Evolutionary conservation across 2,797 vertebrate species (phyloP).

Genomic region (Masticophis lateralis): DNA sequence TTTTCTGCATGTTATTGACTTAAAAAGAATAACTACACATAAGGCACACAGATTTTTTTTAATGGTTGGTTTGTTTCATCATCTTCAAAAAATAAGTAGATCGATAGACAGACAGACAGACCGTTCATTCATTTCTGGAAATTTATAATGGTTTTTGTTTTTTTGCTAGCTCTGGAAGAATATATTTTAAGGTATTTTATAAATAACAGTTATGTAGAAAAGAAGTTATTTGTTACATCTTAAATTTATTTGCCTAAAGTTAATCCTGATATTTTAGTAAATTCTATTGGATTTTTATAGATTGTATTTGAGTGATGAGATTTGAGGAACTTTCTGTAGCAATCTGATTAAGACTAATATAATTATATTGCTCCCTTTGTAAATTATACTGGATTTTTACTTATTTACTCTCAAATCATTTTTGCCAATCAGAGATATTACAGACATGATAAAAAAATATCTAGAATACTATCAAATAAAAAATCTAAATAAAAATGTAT

Average conservation of each 20-base stretch:
- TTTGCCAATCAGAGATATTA: not conserved
- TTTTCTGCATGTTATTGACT: slow-evolving; percentile 55
- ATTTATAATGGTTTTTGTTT: not conserved
- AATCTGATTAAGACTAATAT: not conserved
- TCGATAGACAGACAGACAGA: no score
- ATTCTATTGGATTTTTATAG: not conserved
- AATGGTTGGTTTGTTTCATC: slow-evolving; percentile 38
- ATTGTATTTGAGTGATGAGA: not conserved
- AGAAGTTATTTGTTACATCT: not conserved
- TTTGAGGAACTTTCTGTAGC: not conserved
- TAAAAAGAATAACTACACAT: slow-evolving; percentile 61
- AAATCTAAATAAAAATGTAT: not conserved
- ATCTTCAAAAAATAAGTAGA: slow-evolving; percentile 18
- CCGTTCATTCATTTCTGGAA: not conserved
- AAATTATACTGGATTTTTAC: not conserved
- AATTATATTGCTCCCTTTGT: not conserved
- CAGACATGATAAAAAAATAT: not conserved
- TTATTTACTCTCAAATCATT: not conserved
- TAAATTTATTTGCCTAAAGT: not conserved
- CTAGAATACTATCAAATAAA: not conserved
- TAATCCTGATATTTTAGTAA: not conserved
- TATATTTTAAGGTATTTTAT: not conserved
- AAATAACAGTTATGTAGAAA: not conserved
- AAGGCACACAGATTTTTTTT: slow-evolving; percentile 45
- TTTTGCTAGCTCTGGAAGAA: not conserved